Base-by-base conservation (phyloP, 2,888 invertebrate species). In the Oscheius myriophilus region DNA sequence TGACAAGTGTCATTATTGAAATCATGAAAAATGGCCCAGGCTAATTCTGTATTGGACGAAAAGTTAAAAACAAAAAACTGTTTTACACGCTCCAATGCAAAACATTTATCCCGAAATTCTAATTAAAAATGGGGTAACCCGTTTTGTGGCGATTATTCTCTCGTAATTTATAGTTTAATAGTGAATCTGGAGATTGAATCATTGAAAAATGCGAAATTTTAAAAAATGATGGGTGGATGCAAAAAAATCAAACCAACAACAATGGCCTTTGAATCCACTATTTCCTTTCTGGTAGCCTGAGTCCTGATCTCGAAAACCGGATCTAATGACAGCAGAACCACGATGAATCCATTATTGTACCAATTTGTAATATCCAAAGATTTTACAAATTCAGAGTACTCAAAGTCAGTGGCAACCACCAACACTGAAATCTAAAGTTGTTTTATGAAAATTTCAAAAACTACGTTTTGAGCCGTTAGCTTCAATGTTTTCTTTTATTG, bases 281-380 rank as follows among this genome's bases (percentile, higher is more conserved):
- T 53, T 41, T 61, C 53, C 43, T 61, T 61, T 26, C 61, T 6
- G 9, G 61, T 2, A 1, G 49, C 61, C 18, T 42, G 51, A 12
- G 51, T 53, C n/a, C 33, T 53, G 14, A 55, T 55, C 42, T 49
- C 12, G 52, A 59, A 61, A 25, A 53, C 25, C 12, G 46, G 45
- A 42, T 61, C 45, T 9, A 55, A 42, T 0, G 51, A 41, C 55
- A 53, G 45, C 21, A 66, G 43, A 26, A 66, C n/a, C 33, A 66
- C 58, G n/a, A 66, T 57, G 39, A 58, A 51, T 11, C 61, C 61
- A 18, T 61, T 61, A 18, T 46, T 49, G 49, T 61, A 61, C 61
- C 61, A 61, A 46, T 33, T 61, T 0, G 25, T n/a, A 2, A 49
- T n/a, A n/a, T 61, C 61, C 2, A 61, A n/a, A n/a, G 61, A 45